Base-by-base conservation (phyloP, 2,797 vertebrate species). In the Chelidonichthys spinosus region DNA sequence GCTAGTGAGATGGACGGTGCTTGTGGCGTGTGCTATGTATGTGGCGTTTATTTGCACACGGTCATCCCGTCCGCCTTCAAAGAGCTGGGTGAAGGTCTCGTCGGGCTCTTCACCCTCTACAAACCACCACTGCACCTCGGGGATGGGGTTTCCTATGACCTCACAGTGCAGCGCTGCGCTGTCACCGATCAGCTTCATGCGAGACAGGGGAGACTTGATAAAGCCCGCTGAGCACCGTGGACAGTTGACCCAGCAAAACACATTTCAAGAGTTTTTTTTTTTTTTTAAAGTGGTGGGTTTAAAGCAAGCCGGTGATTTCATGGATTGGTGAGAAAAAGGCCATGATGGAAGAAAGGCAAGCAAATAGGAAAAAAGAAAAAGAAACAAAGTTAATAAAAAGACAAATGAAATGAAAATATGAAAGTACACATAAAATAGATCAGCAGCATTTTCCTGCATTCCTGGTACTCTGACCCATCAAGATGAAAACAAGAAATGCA, bases 51-150 rank as follows among this genome's bases (percentile, higher is more conserved):
- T 95, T 81, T 81, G 92, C 77, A 98, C 94, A 2, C 94, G 95
- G 79, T 95, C 94, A 47, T 93, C 90, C 69, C 95, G 91, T 18
- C 96, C 97, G 0, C 97, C 97, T 1, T 97, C 97, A 93, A 96
- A 98, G 43, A 97, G 95, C 92, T 98, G 96, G 14, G 91, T 91
- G 82, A 90, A 85, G 18, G 92, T 95, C 79, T 96, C 95, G 11
- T 95, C 94, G 55, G 95, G 94, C 77, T 95, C 94, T 8, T 94
- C 93, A 0, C 95, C 95, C 84, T 96, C 95, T 69, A 95, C 44
- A 85, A 95, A 97, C 96, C 97, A 98, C 97, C 97, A 99, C 92
- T 99, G 98, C 81, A 98, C 95, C 93, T 99, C 97, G 0, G 97
- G 98, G 74, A 98, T 94, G 40, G 97, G 97, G 54, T 73, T 93